Conservation (phyloP, 2,797 vertebrate species). For the Rhinogobio ventralis region DNA sequence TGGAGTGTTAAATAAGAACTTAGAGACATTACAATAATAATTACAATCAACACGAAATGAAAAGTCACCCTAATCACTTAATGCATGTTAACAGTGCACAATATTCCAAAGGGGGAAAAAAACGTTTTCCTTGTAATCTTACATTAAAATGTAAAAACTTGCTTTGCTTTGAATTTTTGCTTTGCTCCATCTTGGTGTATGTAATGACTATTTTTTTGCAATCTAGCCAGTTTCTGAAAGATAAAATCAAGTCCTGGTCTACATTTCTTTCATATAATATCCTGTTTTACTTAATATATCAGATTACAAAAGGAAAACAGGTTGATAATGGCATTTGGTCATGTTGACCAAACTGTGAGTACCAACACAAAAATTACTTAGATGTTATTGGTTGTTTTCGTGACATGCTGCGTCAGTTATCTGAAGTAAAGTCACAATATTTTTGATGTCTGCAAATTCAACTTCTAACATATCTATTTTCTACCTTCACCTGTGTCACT, state of each 20-base stretch:
- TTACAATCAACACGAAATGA: not conserved
- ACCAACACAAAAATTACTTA: not conserved
- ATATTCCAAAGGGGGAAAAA: too few species aligned
- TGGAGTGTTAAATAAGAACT: not conserved
- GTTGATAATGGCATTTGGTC: not conserved
- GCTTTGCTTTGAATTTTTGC: not conserved
- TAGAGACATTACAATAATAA: not conserved
- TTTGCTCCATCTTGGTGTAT: not conserved
- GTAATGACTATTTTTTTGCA: not conserved
- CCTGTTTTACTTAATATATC: not conserved
- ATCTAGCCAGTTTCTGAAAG: not conserved
- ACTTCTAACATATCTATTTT: not conserved
- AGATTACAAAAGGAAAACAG: not conserved
- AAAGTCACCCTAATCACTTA: not conserved
- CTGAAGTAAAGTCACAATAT: not conserved
- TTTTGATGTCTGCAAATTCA: not conserved
- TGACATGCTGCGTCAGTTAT: too few species aligned
- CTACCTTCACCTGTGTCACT: not conserved
- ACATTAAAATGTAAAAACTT: not conserved
- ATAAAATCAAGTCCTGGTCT: not conserved
- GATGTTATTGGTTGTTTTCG: not conserved
- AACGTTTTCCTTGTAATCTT: not conserved
- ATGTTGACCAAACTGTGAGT: not conserved
- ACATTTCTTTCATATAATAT: not conserved
- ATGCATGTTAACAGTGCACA: not conserved